These are phyloP conservation scores for Turritopsis dohrnii DNA, from an alignment of 30 jellyfish, hydroid and myxozoan species.

Conservation along the genomic window DNA sequence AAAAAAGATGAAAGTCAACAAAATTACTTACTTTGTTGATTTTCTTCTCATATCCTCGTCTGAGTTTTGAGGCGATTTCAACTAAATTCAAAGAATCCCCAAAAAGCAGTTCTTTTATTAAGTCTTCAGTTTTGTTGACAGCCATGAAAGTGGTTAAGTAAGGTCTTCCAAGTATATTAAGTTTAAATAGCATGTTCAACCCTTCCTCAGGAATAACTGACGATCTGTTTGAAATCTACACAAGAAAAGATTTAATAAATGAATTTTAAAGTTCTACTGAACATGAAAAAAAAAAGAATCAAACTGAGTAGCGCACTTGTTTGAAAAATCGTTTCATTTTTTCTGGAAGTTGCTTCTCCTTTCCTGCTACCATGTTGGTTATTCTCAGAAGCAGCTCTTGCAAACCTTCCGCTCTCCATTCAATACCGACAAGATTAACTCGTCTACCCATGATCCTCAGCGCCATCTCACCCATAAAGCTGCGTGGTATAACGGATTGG, in stretches of 20 bases:
- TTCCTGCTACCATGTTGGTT: not conserved
- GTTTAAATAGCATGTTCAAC: not conserved
- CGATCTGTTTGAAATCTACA: not conserved
- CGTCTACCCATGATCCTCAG: not conserved
- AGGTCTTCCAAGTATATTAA: not conserved
- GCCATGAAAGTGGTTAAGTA: not conserved
- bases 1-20: too few relatives aligned
- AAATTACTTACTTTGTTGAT: not conserved
- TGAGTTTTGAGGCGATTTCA: not conserved
- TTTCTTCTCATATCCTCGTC: not conserved
- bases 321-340: not conserved
- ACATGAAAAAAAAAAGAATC: not conserved
- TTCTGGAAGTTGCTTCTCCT: not conserved
- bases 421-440: slow-evolving; percentile 3
- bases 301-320: not conserved
- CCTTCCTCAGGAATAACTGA: not conserved
- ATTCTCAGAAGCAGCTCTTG: not conserved
- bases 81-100: too few relatives aligned
- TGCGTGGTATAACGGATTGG: not conserved
- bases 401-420: slow-evolving; percentile 1
- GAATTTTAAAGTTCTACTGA: too few relatives aligned
- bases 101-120: too few relatives aligned
- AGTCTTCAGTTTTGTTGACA: not conserved
- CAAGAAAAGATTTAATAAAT: not conserved
- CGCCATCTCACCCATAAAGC: not conserved